A percentile compares a stretch with the other conserved stretches of the same genome.
phyloP scores from a whole-genome alignment of 2,113 vertebrate genomes.

The Bubo blakistoni region DNA sequence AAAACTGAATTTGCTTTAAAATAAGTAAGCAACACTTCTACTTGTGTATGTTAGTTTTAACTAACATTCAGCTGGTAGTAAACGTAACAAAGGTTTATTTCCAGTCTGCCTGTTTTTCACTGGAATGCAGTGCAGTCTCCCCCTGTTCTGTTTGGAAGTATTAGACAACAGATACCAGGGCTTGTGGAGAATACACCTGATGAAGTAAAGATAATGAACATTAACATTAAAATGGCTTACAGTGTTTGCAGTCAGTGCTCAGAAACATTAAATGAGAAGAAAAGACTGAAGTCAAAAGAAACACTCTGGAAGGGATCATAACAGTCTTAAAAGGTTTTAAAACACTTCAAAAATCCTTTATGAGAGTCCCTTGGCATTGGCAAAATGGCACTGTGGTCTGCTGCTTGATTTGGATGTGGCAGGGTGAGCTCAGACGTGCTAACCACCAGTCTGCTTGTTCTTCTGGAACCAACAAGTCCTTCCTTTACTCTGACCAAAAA shows the following conservation, averaged over 20 bases:
- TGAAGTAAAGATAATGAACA: background rate
- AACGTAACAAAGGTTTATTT: background rate
- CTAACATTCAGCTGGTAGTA: background rate
- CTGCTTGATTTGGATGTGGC: background rate
- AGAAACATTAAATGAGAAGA: background rate
- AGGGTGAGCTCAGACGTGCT: background rate
- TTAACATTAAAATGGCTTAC: background rate
- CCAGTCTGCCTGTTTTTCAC: background rate
- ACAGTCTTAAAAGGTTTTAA: background rate
- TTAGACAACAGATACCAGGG: background rate
- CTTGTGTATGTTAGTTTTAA: background rate
- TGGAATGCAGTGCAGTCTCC: background rate
- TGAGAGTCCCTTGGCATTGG: too few species aligned
- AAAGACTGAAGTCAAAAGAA: background rate
- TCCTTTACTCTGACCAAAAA: background rate
- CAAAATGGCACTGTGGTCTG: background rate
- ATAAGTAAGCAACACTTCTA: background rate
- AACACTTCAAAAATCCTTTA: background rate
- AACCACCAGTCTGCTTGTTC: background rate
- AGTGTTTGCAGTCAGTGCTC: background rate
- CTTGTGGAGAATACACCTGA: background rate
- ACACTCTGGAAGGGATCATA: background rate
- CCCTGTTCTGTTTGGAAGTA: background rate
- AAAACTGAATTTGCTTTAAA: background rate
- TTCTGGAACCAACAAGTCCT: background rate